A percentile compares a stretch with the other conserved stretches of the same genome.
phyloP scores from a whole-genome alignment of 1,140 invertebrate species.

The Anoplophora glabripennis region DNA sequence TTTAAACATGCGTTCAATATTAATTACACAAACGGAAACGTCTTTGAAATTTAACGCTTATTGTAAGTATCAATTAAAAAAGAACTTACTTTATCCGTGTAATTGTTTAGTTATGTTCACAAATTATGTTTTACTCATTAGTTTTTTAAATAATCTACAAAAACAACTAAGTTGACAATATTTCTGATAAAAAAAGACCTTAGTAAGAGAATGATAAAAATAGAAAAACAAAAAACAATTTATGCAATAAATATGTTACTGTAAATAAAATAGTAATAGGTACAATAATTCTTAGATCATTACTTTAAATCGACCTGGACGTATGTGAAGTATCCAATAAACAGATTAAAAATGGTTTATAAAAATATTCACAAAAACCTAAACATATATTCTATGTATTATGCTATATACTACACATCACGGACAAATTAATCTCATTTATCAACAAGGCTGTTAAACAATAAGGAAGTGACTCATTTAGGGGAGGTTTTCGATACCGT shows the following conservation, averaged over 20 bases:
- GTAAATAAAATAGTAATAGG: no score
- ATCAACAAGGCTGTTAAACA: not conserved
- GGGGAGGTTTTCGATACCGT: constrained; percentile 1
- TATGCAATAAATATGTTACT: no score
- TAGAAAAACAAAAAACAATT: no score
- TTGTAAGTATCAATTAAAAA: not conserved
- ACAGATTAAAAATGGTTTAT: not conserved
- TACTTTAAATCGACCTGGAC: no score
- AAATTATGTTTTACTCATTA: no score
- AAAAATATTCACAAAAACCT: constrained; percentile 2
- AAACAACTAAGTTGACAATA: not conserved
- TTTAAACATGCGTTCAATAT: not conserved
- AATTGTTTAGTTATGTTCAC: no score
- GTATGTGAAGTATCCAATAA: not conserved
- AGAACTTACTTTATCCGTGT: no score
- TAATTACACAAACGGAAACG: not conserved
- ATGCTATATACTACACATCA: no score
- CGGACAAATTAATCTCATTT: constrained; percentile 8
- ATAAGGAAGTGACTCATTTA: constrained; percentile 30
- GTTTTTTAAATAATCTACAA: not conserved
- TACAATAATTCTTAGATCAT: no score
- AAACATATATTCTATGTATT: constrained; percentile 12
- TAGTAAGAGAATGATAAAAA: no score
- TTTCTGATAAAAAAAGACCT: no score
- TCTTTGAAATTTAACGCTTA: not conserved